A percentile compares a stretch with the other conserved stretches of the same genome.
These are phyloP conservation scores for Belgica antarctica DNA, from an alignment of 2,888 invertebrate species.

Conservation along the genomic window DNA sequence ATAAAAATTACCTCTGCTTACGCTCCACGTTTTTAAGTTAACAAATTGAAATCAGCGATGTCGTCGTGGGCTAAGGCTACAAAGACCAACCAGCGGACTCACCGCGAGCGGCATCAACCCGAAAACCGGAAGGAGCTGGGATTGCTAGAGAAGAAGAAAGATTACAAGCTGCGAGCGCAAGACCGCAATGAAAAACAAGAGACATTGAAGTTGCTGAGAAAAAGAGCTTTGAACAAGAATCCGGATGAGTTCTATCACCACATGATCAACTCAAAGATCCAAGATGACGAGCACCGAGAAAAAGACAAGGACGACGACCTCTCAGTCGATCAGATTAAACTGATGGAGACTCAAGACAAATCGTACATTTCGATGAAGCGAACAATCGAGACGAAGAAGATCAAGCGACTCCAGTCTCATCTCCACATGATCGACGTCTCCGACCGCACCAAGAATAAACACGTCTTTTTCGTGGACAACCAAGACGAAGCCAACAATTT, in stretches of 20 bases:
- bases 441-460: conserved; percentile 68
- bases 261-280: conserved; percentile 84
- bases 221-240: conserved; percentile 86
- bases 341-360: conserved; percentile 90
- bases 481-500: conserved; percentile 62
- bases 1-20: too few species aligned
- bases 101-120: conserved; percentile 82
- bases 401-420: conserved; percentile 64
- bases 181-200: conserved; percentile 78
- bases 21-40: too few species aligned
- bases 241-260: conserved; percentile 99
- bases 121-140: conserved; percentile 74
- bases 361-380: conserved; percentile 85
- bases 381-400: conserved; percentile 75
- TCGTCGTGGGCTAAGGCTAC: conserved; percentile 87
- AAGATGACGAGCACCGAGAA: conserved; percentile 66
- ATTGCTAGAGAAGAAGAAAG: conserved; percentile 83
- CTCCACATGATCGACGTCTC: conserved; percentile 79
- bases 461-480: conserved; percentile 75
- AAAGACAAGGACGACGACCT: conserved; percentile 69
- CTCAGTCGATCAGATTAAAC: conserved; percentile 76
- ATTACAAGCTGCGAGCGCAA: conserved; percentile 50
- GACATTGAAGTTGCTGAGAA: conserved; percentile 75
- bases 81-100: conserved; percentile 79
- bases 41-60: too few species aligned